A percentile compares a stretch with the other conserved stretches of the same genome.
Conservation (phyloP, 2,113 vertebrate genomes). For the Clarias magur region DNA sequence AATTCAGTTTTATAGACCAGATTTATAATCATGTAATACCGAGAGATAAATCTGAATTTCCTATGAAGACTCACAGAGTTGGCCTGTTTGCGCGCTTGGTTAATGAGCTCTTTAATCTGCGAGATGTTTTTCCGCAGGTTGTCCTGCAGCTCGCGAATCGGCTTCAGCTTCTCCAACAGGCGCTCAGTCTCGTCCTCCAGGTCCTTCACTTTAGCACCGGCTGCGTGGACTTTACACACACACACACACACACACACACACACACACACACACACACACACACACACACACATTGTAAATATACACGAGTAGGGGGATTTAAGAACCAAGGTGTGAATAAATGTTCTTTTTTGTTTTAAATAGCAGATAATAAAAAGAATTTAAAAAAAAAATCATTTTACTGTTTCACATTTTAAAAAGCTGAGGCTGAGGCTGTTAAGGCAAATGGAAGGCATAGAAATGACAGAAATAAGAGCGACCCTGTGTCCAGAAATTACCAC, state of each 20-base stretch:
- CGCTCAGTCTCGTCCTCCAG: conserved; percentile 91
- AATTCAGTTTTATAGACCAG: not conserved
- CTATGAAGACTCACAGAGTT: conserved; percentile 84
- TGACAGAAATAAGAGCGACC: not conserved
- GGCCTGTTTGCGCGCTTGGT: conserved; percentile 96
- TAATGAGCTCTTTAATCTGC: conserved; percentile 97
- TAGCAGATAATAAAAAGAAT: conserved; percentile 2
- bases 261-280: conserved; percentile 44
- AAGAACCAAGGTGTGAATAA: not conserved
- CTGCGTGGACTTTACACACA: conserved; percentile 83
- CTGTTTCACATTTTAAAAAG: not conserved
- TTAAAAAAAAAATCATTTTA: not conserved
- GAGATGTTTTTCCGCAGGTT: conserved; percentile 95
- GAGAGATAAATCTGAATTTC: not conserved
- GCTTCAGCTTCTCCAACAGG: conserved; percentile 90
- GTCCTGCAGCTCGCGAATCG: conserved; percentile 92
- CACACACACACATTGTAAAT: conserved; percentile 35
- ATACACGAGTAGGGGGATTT: not conserved
- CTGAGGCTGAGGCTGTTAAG: conserved; percentile 36
- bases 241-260: conserved; percentile 42
- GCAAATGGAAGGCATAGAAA: conserved; percentile 3
- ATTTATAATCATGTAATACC: not conserved
- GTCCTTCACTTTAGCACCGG: conserved; percentile 86
- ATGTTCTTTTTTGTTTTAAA: conserved; percentile 16
- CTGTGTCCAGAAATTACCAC: not conserved